Conservation (phyloP, 1,140 invertebrate genomes). For the Drosophila varians region DNA sequence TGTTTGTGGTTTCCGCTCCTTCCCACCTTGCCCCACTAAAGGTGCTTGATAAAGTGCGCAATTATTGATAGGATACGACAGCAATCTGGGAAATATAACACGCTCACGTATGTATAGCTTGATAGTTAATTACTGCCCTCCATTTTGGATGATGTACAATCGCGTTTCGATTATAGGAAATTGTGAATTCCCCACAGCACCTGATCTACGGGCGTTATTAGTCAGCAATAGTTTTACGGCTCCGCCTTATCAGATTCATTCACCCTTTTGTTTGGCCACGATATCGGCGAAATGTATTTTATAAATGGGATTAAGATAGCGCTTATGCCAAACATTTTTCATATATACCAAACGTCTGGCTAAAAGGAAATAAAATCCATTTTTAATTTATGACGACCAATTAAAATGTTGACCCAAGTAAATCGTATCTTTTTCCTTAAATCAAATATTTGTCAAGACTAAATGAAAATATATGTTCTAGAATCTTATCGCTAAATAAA, state of each 20-base stretch:
- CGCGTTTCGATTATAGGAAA: slow-evolving; percentile 9
- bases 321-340: no score
- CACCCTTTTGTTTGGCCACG: background rate
- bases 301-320: background rate
- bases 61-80: slow-evolving; percentile 21
- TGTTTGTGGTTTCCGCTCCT: background rate
- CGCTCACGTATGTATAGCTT: slow-evolving; percentile 10
- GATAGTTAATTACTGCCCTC: slow-evolving; percentile 16
- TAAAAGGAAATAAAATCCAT: no score
- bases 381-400: no score
- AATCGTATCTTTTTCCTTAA: no score
- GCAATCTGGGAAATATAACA: slow-evolving; percentile 29
- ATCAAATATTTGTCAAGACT: no score
- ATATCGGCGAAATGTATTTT: background rate
- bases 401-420: no score
- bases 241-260: slow-evolving; percentile 22
- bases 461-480: background rate
- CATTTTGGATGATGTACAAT: slow-evolving; percentile 4
- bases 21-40: background rate
- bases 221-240: slow-evolving; percentile 27
- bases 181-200: slow-evolving; percentile 33
- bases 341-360: no score
- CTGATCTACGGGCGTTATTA: slow-evolving; percentile 19
- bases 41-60: slow-evolving; percentile 14
- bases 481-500: background rate